phyloP scores from a whole-genome alignment of 2,797 vertebrate genomes.

The Anniella stebbinsi region DNA sequence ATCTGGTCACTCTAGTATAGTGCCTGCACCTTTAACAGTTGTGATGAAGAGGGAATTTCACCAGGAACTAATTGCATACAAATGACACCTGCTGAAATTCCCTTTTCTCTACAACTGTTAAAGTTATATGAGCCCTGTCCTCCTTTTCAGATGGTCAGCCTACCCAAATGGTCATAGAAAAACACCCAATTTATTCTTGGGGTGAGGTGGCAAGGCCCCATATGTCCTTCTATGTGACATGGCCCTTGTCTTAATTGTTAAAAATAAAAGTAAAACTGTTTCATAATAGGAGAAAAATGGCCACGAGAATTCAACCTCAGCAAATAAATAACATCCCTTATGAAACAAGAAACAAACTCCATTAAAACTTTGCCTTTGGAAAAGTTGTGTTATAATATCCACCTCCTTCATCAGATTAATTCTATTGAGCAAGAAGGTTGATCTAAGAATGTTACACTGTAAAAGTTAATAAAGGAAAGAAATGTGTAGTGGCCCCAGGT shows the following conservation, averaged over 20 bases:
- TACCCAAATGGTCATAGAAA: neutral
- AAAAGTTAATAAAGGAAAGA: constrained; percentile 30
- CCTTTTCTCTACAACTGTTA: too few relatives aligned
- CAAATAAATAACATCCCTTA: neutral
- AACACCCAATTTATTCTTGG: neutral
- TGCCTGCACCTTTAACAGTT: too few relatives aligned
- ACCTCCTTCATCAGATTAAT: neutral
- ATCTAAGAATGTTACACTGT: neutral
- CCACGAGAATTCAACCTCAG: neutral
- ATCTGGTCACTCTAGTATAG: too few relatives aligned
- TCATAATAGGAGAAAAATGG: neutral
- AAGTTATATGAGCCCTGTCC: too few relatives aligned
- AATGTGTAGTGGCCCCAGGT: neutral
- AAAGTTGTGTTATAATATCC: neutral
- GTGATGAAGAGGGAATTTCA: too few relatives aligned
- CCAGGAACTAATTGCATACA: too few relatives aligned
- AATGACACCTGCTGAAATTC: too few relatives aligned
- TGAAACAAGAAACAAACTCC: constrained; percentile 9
- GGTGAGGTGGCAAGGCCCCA: neutral
- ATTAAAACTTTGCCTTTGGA: constrained; percentile 5
- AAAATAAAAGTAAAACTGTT: neutral
- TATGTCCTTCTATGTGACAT: neutral
- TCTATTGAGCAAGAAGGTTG: neutral
- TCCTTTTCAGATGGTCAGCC: too few relatives aligned
- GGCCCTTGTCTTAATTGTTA: neutral